Evolutionary conservation across 2,888 invertebrate species (phyloP), one percentile per base, ranked within the genome.

Genomic region (Andrena chrysosceles): DNA sequence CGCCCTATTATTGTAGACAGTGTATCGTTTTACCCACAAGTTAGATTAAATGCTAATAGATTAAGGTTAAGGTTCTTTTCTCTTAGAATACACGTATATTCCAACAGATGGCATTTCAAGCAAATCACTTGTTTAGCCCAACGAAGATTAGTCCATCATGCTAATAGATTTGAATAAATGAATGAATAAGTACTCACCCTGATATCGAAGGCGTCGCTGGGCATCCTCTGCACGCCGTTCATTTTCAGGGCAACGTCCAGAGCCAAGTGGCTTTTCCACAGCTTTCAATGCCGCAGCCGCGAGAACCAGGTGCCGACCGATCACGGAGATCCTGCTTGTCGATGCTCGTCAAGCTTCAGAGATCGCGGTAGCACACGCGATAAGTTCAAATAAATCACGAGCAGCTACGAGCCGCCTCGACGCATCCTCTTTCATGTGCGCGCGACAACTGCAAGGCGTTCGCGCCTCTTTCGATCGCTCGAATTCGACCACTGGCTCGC

Each of bases 211-310:
- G 89, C 89, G 68, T 91, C 91, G 81, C 87, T 81, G 69, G 89
- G 85, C 74, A 86, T 81, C 26, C 90, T 86, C 62, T 88, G 89
- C 76, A 90, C 87, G 63, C 93, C 92, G 88, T 93, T 93, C 93
- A 93, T 93, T 85, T 88, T 92, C 49, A 5, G 35, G 35, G 29
- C 42, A 48, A 16, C 48, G n/a, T n/a, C n/a, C 7, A 26, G 33
- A 23, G 13, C 42, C 20, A n/a, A 67, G n/a, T 49, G 67, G 52
- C 56, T 74, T 54, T 54, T 56, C 56, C 33, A 42, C 80, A 48
- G 70, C 13, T 42, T 33, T 13, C 54, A 33, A 10, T 56, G 23
- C 10, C 56, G 56, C 26, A 20, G 42, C 20, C 20, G 20, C 52
- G 35, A 13, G 13, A n/a, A 26, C 33, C 7, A n/a, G 60, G 52